Percentiles rank a stretch among this genome's conserved stretches.
These are phyloP conservation scores for Saxidomus purpurata DNA, from an alignment of 1,140 invertebrate species.

Conservation along the genomic window DNA sequence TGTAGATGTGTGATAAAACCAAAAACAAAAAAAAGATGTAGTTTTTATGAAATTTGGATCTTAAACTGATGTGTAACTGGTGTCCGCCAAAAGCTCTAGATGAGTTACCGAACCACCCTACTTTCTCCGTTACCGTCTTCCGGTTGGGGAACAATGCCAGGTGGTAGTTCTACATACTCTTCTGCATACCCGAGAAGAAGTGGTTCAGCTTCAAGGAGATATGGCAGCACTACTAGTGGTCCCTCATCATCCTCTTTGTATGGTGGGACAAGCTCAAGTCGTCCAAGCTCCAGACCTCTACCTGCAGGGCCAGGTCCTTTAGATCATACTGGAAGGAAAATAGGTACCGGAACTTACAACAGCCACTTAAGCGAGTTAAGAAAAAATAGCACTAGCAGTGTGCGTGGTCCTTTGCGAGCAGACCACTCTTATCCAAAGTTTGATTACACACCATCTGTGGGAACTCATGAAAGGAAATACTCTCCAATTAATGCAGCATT, in stretches of 20 bases:
- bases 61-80: neutral
- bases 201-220: slow-evolving; percentile 25
- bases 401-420: slow-evolving; percentile 75
- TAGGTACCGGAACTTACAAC: slow-evolving; percentile 62
- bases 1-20: neutral
- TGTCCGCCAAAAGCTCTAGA: neutral
- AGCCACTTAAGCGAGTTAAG: slow-evolving; percentile 27
- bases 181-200: neutral
- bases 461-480: slow-evolving; percentile 41
- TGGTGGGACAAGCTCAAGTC: neutral
- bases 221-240: neutral
- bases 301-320: slow-evolving; percentile 80
- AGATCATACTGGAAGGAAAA: slow-evolving; percentile 74
- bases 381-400: slow-evolving; percentile 45
- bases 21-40: neutral
- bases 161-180: slow-evolving; percentile 36
- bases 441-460: slow-evolving; percentile 56
- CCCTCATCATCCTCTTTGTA: neutral
- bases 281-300: slow-evolving; percentile 67
- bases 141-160: slow-evolving; percentile 59
- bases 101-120: slow-evolving; percentile 50
- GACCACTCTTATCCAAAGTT: slow-evolving; percentile 69
- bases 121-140: slow-evolving; percentile 22
- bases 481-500: slow-evolving; percentile 16
- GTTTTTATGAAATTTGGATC: neutral